A percentile compares a stretch with the other conserved stretches of the same genome.
These are phyloP conservation scores for Ametastegia equiseti DNA, from an alignment of 2,888 invertebrate species.

Conservation along the genomic window DNA sequence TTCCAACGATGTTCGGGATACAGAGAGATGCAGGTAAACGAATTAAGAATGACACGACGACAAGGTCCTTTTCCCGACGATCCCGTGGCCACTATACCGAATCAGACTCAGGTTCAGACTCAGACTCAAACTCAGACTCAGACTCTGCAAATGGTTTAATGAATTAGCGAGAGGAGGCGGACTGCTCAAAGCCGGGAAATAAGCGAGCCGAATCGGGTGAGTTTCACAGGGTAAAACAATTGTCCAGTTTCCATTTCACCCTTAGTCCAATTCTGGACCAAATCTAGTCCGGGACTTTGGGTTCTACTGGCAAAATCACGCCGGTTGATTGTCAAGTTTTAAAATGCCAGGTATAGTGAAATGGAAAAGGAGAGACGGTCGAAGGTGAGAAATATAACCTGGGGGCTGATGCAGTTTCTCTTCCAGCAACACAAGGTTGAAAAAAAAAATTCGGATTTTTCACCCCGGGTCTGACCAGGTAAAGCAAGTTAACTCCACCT, in stretches of 20 bases:
- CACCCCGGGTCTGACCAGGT: not conserved
- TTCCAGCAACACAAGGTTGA: not conserved
- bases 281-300: not conserved
- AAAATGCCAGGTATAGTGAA: not conserved
- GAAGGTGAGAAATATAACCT: no score
- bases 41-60: constrained; percentile 59
- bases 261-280: not conserved
- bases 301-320: constrained; percentile 23
- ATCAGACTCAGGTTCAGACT: constrained; percentile 49
- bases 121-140: no score
- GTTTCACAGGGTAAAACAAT: not conserved
- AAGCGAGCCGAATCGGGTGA: constrained; percentile 52
- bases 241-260: not conserved
- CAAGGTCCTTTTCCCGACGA: not conserved
- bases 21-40: constrained; percentile 56
- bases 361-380: no score
- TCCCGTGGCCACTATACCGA: not conserved
- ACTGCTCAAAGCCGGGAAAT: constrained; percentile 58
- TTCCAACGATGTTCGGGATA: not conserved
- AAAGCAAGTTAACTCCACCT: constrained; percentile 38
- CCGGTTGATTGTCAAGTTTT: constrained; percentile 36
- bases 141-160: constrained; percentile 62
- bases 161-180: constrained; percentile 62
- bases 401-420: not conserved
- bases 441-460: not conserved